A percentile compares a stretch with the other conserved stretches of the same genome.
phyloP scores from a whole-genome alignment of 2,888 invertebrate genomes.

The Trypoxylon attenuatum region DNA sequence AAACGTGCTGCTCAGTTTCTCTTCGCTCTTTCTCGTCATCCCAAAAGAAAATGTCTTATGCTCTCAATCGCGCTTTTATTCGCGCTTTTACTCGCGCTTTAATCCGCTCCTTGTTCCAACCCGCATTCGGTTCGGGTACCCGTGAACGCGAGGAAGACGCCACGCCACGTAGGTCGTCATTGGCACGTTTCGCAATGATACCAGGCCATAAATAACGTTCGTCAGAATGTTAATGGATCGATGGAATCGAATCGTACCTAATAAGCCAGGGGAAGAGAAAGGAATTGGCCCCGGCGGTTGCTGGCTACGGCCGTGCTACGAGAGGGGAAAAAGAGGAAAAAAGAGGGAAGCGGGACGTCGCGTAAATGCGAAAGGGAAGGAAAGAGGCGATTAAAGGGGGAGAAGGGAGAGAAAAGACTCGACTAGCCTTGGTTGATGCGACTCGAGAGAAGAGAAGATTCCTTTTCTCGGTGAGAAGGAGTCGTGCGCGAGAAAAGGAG shows the following conservation, averaged over 20 bases:
- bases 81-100: too few species aligned
- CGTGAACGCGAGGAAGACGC: too few species aligned
- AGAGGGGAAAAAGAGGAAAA: too few species aligned
- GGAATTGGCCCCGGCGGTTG: too few species aligned
- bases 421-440: constrained; percentile 10
- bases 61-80: too few species aligned
- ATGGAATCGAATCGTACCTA: constrained; percentile 70
- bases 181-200: constrained; percentile 63
- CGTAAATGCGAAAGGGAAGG: too few species aligned
- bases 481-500: background rate
- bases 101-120: too few species aligned
- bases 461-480: background rate
- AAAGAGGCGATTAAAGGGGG: background rate
- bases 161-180: background rate
- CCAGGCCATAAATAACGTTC: constrained; percentile 72
- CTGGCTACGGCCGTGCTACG: too few species aligned
- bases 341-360: constrained; percentile 6
- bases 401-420: background rate
- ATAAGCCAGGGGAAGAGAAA: constrained; percentile 67
- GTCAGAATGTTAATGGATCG: constrained; percentile 73
- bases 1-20: background rate
- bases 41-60: background rate
- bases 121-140: background rate
- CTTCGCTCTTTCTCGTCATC: background rate
- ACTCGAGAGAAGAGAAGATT: constrained; percentile 11